Conservation (phyloP, 37 sponge, comb jelly and placozoan species). For the Cladorhizidae sp. region DNA sequence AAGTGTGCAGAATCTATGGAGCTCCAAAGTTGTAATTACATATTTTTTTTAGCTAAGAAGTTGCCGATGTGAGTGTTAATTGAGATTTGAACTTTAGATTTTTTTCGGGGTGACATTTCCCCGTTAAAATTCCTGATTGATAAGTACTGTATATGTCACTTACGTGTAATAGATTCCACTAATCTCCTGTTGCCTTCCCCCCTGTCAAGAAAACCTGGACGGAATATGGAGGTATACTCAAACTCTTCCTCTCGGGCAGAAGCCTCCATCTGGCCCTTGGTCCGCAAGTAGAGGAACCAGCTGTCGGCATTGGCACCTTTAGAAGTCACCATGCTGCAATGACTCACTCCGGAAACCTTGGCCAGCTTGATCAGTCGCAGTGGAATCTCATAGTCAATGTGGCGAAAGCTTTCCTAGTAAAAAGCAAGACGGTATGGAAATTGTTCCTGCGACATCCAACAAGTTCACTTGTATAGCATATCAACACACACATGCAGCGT, state of each 20-base stretch:
- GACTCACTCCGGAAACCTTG: conserved; percentile 63
- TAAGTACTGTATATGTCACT: too few relatives aligned
- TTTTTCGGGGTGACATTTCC: too few relatives aligned
- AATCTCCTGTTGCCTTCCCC: conserved; percentile 38
- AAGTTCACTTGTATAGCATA: background rate
- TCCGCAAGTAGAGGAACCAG: conserved; percentile 70
- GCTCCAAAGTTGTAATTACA: too few relatives aligned
- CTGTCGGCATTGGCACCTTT: conserved; percentile 68
- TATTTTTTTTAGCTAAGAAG: too few relatives aligned
- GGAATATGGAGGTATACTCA: conserved; percentile 44
- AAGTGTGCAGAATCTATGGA: too few relatives aligned
- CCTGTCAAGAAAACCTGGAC: conserved; percentile 70
- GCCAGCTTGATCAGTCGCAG: conserved; percentile 58
- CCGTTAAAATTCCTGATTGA: too few relatives aligned
- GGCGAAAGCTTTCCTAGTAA: conserved; percentile 58
- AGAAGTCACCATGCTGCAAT: conserved; percentile 75
- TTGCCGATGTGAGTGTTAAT: too few relatives aligned
- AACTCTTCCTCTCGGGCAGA: conserved; percentile 45
- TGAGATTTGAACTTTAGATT: too few relatives aligned
- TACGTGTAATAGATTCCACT: conserved; percentile 62
- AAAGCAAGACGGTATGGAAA: background rate
- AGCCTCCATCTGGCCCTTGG: conserved; percentile 79
- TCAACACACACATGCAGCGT: too few relatives aligned
- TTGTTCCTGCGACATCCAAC: background rate
- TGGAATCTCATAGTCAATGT: conserved; percentile 78